phyloP scores from a whole-genome alignment of 2,113 vertebrate genomes.

The crab-eating macaque (Macaca fascicularis) region DNA sequence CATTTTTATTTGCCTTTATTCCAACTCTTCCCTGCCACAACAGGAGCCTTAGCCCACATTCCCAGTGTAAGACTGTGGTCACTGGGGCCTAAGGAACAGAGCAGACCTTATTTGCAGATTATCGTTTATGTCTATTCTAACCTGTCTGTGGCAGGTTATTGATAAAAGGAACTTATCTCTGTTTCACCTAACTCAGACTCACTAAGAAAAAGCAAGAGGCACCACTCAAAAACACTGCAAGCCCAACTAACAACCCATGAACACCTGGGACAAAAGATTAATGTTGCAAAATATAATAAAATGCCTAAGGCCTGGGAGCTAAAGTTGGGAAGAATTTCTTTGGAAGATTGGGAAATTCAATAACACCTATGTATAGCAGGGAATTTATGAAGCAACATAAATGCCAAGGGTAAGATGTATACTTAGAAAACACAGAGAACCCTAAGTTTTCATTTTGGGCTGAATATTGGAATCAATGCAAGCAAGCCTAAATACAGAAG shows the following conservation, averaged over 20 bases:
- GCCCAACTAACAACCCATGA: background rate
- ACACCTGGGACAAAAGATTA: background rate
- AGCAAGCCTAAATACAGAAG: background rate
- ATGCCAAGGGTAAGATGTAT: background rate
- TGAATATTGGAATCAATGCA: background rate
- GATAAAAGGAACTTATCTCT: background rate
- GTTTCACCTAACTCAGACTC: background rate
- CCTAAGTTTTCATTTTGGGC: background rate
- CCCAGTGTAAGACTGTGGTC: background rate
- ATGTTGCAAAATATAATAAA: background rate
- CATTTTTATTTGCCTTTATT: background rate
- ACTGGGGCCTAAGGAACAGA: background rate
- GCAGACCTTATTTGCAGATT: too few species aligned
- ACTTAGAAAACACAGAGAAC: background rate
- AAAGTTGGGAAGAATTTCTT: background rate
- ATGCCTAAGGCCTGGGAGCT: background rate
- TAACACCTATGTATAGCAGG: background rate
- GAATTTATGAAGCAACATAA: background rate
- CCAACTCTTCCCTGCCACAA: background rate
- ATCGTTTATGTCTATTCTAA: background rate
- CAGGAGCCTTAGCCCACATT: background rate
- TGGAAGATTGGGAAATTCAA: constrained; percentile 2
- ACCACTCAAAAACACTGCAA: background rate
- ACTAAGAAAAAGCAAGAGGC: background rate
- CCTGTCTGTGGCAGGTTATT: background rate